Base-by-base conservation (phyloP, 2,113 vertebrate genomes). In the Cariama cristata region DNA sequence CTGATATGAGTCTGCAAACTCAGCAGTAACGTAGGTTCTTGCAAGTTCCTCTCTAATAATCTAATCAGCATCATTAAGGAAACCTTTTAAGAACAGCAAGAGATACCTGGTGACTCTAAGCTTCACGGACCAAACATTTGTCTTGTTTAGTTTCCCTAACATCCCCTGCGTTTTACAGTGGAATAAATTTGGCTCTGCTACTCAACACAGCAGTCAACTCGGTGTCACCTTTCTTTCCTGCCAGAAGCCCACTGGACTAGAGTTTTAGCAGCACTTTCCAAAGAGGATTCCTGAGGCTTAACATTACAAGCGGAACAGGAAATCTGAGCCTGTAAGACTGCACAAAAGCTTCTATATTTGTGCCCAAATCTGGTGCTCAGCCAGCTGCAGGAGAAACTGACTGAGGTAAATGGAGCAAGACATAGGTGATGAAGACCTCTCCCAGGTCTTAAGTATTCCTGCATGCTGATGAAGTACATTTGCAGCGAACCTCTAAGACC, bases 31-130 rank as follows among this genome's bases (percentile, higher is more conserved):
- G 0, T 33, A 40, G 62, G n/a, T 32, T 79, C 92, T 63, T 81
- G 79, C 52, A 68, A 87, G 49, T 72, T 91, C 56, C 88, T 79
- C 19, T 91, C 91, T 75, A 82, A 59, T 77, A 95, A 88, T 89
- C 82, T 94, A 52, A 91, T 84, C 83, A 50, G 64, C 0, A 4
- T 75, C 60, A 79, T 93, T 81, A 92, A 86, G 80, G 76, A 92
- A 90, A 88, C 35, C 52, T 79, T 92, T 86, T 21, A 86, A 91
- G 91, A 91, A 75, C 20, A 67, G 83, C 44, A 69, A 6, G 28
- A 71, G 67, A 28, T 60, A 33, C 32, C 58, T 53, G 58, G 63
- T 58, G 49, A 87, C 76, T 67, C 35, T 26, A 23, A 68, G 40
- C 33, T 49, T 68, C 55, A 42, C 0, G 3, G 82, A 66, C 28